Base-by-base conservation (phyloP, 2,797 vertebrate genomes). In the Coranthus polyacanthus region DNA sequence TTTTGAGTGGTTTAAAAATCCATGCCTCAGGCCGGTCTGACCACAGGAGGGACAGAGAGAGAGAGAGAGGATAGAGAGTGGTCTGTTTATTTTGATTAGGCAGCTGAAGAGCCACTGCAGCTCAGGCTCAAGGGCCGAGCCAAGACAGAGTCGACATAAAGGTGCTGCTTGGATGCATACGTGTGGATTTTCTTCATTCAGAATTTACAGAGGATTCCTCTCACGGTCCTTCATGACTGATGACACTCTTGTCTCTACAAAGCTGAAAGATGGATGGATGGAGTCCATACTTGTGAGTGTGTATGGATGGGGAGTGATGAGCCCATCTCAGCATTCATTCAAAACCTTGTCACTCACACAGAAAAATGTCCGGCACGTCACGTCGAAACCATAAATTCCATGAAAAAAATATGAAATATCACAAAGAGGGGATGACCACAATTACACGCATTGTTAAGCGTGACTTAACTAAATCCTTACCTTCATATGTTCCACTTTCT, bases 401-500 rank as follows among this genome's bases (percentile, higher is more conserved):
- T 6, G 22, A 57, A 52, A 29, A 34, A 45, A 36, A 29, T 6
- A 2, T 10, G 24, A 39, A 65, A 52, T n/a, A 71, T 34, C 65
- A 64, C 70, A 68, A 60, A 70, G 63, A 79, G 41, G 10, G 47
- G 44, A 36, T 32, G 36, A 44, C 65, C 2, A 6, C 58, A 21
- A 68, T 72, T 63, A 51, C 50, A 32, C 4, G 26, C 15, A 2
- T 32, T 37, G 50, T 53, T 24, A 47, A 63, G 67, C 38, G 12
- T 67, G 79, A 73, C 75, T 63, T 12, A 0, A 53, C 70, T 46
- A 49, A 78, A 68, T 61, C 72, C 92, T 90, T 92, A 99, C 98
- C 97, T 97, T 99, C 98, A 97, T 99, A 99, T 34, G 98, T 99
- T 91, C 98, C 98, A 15, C 97, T 99, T 95, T 99, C 98, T 73